Evolutionary conservation across 2,888 invertebrate genomes (phyloP).

Genomic region (Ennomos fuscantarius): DNA sequence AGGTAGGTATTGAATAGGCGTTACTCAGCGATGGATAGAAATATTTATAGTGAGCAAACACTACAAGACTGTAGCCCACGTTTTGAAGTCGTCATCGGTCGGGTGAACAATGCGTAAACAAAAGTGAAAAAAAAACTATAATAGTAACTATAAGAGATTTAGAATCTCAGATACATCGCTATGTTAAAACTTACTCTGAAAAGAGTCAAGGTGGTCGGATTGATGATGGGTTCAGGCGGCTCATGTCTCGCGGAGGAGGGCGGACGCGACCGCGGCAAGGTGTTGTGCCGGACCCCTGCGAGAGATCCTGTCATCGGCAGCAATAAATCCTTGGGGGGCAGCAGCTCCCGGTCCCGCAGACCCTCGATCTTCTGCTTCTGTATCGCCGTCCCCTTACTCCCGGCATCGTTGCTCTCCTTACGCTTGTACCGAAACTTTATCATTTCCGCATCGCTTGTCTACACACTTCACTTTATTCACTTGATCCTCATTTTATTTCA

Average conservation of each 20-base stretch:
- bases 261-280: conserved; percentile 74
- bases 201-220: conserved; percentile 68
- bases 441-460: conserved; percentile 79
- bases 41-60: no score
- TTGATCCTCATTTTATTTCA: conserved; percentile 58
- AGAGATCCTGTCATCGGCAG: conserved; percentile 61
- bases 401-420: conserved; percentile 79
- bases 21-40: no score
- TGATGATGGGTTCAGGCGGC: conserved; percentile 58
- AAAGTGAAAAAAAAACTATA: not conserved
- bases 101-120: no score
- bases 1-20: no score
- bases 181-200: conserved; percentile 75
- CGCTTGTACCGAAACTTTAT: conserved; percentile 88
- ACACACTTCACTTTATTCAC: conserved; percentile 47
- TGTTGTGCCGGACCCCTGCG: conserved; percentile 75
- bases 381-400: conserved; percentile 65
- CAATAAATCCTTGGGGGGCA: conserved; percentile 78
- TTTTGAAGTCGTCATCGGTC: no score
- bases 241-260: conserved; percentile 61
- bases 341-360: conserved; percentile 71
- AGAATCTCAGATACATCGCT: not conserved
- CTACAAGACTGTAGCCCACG: no score
- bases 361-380: conserved; percentile 81
- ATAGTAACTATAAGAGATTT: not conserved